Evolutionary conservation across 2,797 vertebrate species (phyloP), one percentile per base, ranked within the genome.

Genomic region (Aulostomus chinensis): DNA sequence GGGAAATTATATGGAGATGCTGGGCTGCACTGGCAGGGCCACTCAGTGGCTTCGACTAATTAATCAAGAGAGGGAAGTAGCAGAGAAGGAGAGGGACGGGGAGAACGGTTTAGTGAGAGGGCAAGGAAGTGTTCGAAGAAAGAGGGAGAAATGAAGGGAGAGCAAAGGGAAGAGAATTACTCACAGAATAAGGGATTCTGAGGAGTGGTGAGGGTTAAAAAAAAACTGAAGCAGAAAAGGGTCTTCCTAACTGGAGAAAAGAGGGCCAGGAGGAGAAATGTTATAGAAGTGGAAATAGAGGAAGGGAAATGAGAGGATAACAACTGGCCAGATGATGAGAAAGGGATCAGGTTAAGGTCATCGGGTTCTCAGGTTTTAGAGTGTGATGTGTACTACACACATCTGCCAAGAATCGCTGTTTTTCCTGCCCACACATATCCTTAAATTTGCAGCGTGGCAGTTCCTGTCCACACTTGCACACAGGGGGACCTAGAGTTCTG

Each of bases 11-110:
- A 62, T 48, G 37, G 48, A 60, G 54, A 67, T 59, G 17, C 58
- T 14, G 46, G 42, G 58, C 58, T 34, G 37, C 52, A 35, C n/a
- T n/a, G n/a, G n/a, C n/a, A n/a, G n/a, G 38, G 46, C 52, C 67
- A 37, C 77, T 80, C 74, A 62, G 74, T 65, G 62, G 45, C 65
- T 60, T 70, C 28, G 64, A 32, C 65, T 84, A 82, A 86, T 87
- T 81, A 84, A 84, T 86, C 63, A 81, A 66, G 56, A 30, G 32
- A 55, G 18, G 49, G 40, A 69, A 69, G 40, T 21, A 16, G 58
- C 31, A 28, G 35, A 29, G 67, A 24, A 29, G 32, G 13, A 24
- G 20, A 37, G 26, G 3, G n/a, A n/a, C n/a, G n/a, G n/a, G n/a
- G n/a, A n/a, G n/a, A n/a, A n/a, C n/a, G n/a, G n/a, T n/a, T n/a